Percentiles rank a stretch among this genome's conserved stretches.
Conservation (phyloP, 2,797 vertebrate genomes). For the Trachops cirrhosus region DNA sequence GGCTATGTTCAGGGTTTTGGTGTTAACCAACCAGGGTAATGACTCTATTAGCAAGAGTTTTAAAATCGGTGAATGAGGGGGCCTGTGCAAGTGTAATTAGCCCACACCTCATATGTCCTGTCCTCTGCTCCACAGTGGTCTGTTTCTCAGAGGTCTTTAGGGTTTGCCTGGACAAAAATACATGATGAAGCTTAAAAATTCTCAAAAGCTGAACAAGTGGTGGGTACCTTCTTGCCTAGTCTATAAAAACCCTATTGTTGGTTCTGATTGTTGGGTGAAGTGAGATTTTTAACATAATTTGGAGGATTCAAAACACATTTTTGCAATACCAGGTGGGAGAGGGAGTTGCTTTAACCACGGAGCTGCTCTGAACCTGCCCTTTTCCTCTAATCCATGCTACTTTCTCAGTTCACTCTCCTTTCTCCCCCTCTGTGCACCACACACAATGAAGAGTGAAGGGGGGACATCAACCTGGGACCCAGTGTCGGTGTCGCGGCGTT, state of each 20-base stretch:
- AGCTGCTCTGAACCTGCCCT: conserved; percentile 46
- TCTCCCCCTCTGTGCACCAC: conserved; percentile 73
- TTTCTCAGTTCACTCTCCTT: conserved; percentile 78
- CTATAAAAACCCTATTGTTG: not conserved
- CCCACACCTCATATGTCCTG: not conserved
- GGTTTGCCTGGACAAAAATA: not conserved
- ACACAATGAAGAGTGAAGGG: not conserved
- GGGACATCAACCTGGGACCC: not conserved
- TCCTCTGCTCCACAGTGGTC: not conserved
- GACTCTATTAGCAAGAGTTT: conserved; percentile 40
- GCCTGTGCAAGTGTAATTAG: not conserved
- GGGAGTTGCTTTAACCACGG: not conserved
- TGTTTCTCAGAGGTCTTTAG: not conserved
- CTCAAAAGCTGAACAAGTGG: not conserved
- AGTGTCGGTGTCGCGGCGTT: rapidly evolving
- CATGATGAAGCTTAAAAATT: not conserved
- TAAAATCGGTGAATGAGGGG: not conserved
- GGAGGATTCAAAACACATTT: not conserved
- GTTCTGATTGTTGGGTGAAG: not conserved
- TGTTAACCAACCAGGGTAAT: not conserved
- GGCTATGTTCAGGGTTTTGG: not conserved
- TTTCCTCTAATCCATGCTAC: not conserved
- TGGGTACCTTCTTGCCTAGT: not conserved
- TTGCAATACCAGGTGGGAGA: not conserved
- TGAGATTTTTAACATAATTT: not conserved